Conservation (phyloP, 2,888 invertebrate species). For the Plebejus anna region DNA sequence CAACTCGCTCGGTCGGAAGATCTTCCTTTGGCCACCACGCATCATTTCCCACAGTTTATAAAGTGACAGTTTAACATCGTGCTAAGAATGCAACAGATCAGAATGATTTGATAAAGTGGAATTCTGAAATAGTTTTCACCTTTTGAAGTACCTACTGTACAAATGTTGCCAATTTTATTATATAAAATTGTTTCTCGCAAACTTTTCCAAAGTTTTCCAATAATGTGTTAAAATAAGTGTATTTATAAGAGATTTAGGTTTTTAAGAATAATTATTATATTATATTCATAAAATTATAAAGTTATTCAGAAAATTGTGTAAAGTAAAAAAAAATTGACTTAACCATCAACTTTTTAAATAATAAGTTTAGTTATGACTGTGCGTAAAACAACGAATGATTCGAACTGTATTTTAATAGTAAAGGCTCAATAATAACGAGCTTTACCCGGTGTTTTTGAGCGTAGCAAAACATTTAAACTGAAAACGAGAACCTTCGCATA, state of each 20-base stretch:
- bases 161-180: background rate
- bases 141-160: background rate
- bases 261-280: background rate
- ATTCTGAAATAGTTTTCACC: background rate
- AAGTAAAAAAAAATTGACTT: too few species aligned
- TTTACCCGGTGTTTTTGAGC: background rate
- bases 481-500: background rate
- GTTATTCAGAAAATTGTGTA: too few species aligned
- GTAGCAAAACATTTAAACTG: slow-evolving; percentile 3
- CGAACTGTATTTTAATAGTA: background rate
- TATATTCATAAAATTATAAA: too few species aligned
- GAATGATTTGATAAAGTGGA: background rate
- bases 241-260: background rate
- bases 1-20: too few species aligned
- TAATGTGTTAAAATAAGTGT: background rate
- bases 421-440: background rate
- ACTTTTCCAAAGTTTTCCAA: background rate
- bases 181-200: background rate
- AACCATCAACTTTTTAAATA: too few species aligned
- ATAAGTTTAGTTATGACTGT: background rate
- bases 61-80: background rate
- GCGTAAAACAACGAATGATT: background rate
- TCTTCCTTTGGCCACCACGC: too few species aligned
- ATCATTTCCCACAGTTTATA: background rate
- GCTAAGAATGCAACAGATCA: background rate